Evolutionary conservation across 2,113 vertebrate genomes (phyloP).

Genomic region (Onychostruthus taczanowskii): DNA sequence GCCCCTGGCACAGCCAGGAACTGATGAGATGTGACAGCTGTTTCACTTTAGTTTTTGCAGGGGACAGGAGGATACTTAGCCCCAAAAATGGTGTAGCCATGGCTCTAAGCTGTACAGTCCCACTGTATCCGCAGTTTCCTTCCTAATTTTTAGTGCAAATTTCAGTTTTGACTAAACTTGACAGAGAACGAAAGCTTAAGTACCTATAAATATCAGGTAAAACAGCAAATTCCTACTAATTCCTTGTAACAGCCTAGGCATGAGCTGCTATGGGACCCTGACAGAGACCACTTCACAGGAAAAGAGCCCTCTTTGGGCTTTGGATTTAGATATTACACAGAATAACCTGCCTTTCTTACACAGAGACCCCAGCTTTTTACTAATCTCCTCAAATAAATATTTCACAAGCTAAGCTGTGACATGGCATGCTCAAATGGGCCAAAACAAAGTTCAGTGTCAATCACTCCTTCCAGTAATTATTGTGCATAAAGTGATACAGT

Average conservation of each 20-base stretch:
- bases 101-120: not conserved
- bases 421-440: not conserved
- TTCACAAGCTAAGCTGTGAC: not conserved
- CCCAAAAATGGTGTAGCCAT: not conserved
- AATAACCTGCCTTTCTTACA: not conserved
- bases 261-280: not conserved
- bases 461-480: not conserved
- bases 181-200: not conserved
- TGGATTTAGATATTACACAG: not conserved
- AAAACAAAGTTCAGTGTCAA: not conserved
- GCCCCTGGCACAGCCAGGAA: not conserved
- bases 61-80: not conserved
- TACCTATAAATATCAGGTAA: not conserved
- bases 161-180: not conserved
- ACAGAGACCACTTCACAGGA: not conserved
- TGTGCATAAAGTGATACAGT: not conserved
- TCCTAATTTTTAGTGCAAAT: not conserved
- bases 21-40: not conserved
- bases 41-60: not conserved
- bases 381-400: not conserved
- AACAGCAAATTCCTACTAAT: not conserved
- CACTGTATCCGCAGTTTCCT: not conserved
- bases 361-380: not conserved
- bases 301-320: not conserved
- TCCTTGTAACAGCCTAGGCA: not conserved